Conservation (phyloP, 2,888 invertebrate genomes). For the Chloroclysta siterata region DNA sequence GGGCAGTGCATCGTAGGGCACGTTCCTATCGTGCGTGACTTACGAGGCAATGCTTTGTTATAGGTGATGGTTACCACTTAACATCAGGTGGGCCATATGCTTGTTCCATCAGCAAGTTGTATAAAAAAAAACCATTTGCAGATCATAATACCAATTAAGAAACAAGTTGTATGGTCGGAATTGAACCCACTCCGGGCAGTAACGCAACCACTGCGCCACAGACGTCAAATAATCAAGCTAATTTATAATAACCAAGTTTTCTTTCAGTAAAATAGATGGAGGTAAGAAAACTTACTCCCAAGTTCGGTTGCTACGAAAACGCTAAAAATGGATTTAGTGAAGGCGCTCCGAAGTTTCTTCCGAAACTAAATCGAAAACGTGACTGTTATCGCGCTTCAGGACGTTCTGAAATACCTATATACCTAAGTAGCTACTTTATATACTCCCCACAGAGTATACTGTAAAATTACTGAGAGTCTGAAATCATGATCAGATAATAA, state of each 20-base stretch:
- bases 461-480: too few relatives aligned
- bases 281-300: slow-evolving; percentile 14
- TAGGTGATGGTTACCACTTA: too few relatives aligned
- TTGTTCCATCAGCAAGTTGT: too few relatives aligned
- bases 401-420: slow-evolving; percentile 20
- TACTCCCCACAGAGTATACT: not conserved
- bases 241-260: slow-evolving; percentile 7
- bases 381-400: slow-evolving; percentile 32
- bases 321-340: slow-evolving; percentile 31
- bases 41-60: too few relatives aligned
- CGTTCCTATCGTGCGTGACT: too few relatives aligned
- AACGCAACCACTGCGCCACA: not conserved
- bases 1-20: too few relatives aligned
- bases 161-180: too few relatives aligned
- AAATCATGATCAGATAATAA: too few relatives aligned
- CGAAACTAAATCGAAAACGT: slow-evolving; percentile 37
- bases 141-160: too few relatives aligned
- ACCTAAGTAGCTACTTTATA: not conserved
- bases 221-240: not conserved
- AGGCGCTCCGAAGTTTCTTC: slow-evolving; percentile 30
- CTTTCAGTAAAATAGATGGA: slow-evolving; percentile 11
- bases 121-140: too few relatives aligned
- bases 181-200: too few relatives aligned
- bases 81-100: too few relatives aligned
- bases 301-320: slow-evolving; percentile 23